Evolutionary conservation across 2,888 invertebrate species (phyloP).

Genomic region (Lithophane leautieri): DNA sequence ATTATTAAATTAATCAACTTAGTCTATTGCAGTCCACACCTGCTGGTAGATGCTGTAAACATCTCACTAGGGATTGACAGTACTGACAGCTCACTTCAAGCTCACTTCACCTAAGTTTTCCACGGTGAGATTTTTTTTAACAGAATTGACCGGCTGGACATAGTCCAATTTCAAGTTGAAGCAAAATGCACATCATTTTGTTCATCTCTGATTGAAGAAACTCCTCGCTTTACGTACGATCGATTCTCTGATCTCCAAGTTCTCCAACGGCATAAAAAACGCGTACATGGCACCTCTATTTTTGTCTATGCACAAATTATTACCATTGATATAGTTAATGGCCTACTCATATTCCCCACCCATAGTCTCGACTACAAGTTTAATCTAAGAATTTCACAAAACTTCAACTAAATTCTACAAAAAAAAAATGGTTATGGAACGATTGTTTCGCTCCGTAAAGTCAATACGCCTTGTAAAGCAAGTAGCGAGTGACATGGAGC

Average conservation of each 20-base stretch:
- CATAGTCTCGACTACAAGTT: background rate
- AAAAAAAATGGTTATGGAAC: background rate
- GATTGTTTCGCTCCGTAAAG: slow-evolving; percentile 2
- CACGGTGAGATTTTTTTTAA: no score
- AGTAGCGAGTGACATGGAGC: slow-evolving; percentile 40
- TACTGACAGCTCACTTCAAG: no score
- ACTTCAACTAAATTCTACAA: background rate
- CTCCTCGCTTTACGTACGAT: background rate
- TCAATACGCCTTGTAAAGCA: slow-evolving; percentile 29
- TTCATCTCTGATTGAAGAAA: background rate
- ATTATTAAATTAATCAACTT: background rate
- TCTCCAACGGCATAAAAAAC: background rate
- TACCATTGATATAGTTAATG: background rate
- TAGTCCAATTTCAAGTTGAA: background rate
- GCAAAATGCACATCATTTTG: background rate
- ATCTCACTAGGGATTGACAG: no score
- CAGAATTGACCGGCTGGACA: no score
- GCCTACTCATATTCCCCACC: background rate
- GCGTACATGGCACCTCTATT: background rate
- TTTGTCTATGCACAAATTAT: background rate
- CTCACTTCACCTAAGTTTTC: no score
- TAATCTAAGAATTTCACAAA: background rate
- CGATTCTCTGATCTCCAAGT: background rate
- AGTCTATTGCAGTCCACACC: background rate
- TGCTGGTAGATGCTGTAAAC: background rate